Base-by-base conservation (phyloP, 92 coral and sea anemone genomes). In the Nematostella vectensis region DNA sequence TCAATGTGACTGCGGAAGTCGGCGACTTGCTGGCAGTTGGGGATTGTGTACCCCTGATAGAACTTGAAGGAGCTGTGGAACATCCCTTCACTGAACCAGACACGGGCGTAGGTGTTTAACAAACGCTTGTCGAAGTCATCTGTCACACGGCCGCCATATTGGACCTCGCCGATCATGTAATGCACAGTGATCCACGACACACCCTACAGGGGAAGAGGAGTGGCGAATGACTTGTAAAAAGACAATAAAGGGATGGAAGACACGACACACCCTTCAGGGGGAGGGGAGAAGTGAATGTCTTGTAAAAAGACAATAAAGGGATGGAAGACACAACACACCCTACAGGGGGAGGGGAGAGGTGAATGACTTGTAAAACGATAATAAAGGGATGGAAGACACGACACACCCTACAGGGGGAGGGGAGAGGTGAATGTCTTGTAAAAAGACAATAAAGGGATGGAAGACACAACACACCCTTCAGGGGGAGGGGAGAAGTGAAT, bases 291-390 rank as follows among this genome's bases (percentile, higher is more conserved):
- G n/a, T n/a, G n/a, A n/a, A n/a, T n/a, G n/a, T n/a, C n/a, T n/a
- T n/a, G n/a, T n/a, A n/a, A n/a, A n/a, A n/a, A n/a, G n/a, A n/a
- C n/a, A n/a, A n/a, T n/a, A n/a, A n/a, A n/a, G n/a, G n/a, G n/a
- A n/a, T n/a, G n/a, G n/a, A n/a, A n/a, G n/a, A n/a, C 95, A 91
- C 0, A 96, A 91, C 31, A 91, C 98, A 30, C 98, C 98, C 98
- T 91, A 45, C 11, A 15, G 50, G 24, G 20, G 21, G 11, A 47
- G 39, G 55, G 54, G 44, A n/a, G n/a, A n/a, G n/a, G n/a, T n/a
- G n/a, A n/a, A n/a, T n/a, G n/a, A n/a, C n/a, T n/a, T n/a, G n/a
- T n/a, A n/a, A n/a, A n/a, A n/a, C n/a, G n/a, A n/a, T n/a, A n/a
- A n/a, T n/a, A n/a, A n/a, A n/a, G n/a, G n/a, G n/a, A n/a, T n/a